Conservation (phyloP, 2,113 vertebrate species). For the Taxidea taxus region DNA sequence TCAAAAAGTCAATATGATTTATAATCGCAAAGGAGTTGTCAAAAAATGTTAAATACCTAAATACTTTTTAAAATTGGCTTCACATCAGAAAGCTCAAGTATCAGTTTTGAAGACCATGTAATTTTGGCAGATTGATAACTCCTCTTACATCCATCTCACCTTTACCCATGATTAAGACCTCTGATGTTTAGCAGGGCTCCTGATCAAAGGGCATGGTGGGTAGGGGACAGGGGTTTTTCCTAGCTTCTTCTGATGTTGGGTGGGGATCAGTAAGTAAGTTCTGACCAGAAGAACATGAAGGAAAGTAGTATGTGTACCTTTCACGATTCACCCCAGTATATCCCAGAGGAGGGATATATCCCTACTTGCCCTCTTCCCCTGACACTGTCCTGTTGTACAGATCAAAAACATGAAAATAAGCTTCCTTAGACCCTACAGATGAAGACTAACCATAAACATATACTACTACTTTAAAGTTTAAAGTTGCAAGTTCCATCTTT, state of each 20-base stretch:
- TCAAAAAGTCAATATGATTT: slow-evolving; percentile 55
- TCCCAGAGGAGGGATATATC: rapidly evolving
- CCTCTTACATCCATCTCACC: not conserved
- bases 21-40: slow-evolving; percentile 18
- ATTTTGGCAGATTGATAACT: not conserved
- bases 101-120: not conserved
- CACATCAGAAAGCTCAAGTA: slow-evolving; percentile 18
- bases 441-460: not conserved
- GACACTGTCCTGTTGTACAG: not conserved
- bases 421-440: not conserved
- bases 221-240: not conserved
- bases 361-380: rapidly evolving
- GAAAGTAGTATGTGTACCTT: not conserved
- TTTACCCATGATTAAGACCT: not conserved
- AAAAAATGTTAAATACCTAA: slow-evolving; percentile 52
- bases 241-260: not conserved
- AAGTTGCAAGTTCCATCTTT: not conserved
- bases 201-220: not conserved
- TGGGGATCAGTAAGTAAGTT: not conserved
- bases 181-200: not conserved
- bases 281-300: not conserved
- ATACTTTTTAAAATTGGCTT: slow-evolving; percentile 36
- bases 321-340: not conserved
- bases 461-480: not conserved
- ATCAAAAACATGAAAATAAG: not conserved